Conservation (phyloP, 2,113 vertebrate species). For the Menidia beryllina region DNA sequence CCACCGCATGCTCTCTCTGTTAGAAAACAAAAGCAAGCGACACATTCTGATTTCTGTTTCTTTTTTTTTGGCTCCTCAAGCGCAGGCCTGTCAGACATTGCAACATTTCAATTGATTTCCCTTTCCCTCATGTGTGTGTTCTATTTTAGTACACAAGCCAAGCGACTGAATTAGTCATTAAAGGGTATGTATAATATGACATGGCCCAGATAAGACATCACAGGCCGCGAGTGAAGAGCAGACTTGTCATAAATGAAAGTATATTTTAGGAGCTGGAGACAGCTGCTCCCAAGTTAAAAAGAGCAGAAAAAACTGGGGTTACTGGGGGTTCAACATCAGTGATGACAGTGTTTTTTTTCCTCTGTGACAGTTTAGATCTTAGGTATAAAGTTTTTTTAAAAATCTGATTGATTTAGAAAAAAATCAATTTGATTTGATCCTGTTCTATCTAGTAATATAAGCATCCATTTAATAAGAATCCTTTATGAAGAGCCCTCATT, state of each 20-base stretch:
- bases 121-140: slow-evolving; percentile 62
- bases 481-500: slow-evolving; percentile 48
- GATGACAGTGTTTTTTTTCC: slow-evolving; percentile 51
- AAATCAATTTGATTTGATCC: too few species aligned
- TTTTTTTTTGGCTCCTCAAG: slow-evolving; percentile 59
- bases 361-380: slow-evolving; percentile 40
- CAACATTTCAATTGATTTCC: slow-evolving; percentile 80
- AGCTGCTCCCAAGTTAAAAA: slow-evolving; percentile 39
- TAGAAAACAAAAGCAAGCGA: slow-evolving; percentile 83
- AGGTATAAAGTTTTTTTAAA: slow-evolving; percentile 29
- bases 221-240: slow-evolving; percentile 61
- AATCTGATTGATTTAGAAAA: too few species aligned
- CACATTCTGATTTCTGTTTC: slow-evolving; percentile 76
- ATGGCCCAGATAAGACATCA: slow-evolving; percentile 81
- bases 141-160: slow-evolving; percentile 72
- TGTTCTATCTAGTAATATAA: too few species aligned
- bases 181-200: slow-evolving; percentile 73
- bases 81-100: slow-evolving; percentile 76
- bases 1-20: slow-evolving; percentile 53
- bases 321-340: slow-evolving; percentile 57
- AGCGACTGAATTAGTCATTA: slow-evolving; percentile 79
- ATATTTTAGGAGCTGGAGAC: slow-evolving; percentile 58
- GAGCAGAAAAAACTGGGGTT: slow-evolving; percentile 44
- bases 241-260: slow-evolving; percentile 77
- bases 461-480: too few species aligned